Percentiles rank a stretch among this genome's conserved stretches.
phyloP scores from a whole-genome alignment of 2,888 invertebrate genomes.

The Acrobeloides nanus region DNA sequence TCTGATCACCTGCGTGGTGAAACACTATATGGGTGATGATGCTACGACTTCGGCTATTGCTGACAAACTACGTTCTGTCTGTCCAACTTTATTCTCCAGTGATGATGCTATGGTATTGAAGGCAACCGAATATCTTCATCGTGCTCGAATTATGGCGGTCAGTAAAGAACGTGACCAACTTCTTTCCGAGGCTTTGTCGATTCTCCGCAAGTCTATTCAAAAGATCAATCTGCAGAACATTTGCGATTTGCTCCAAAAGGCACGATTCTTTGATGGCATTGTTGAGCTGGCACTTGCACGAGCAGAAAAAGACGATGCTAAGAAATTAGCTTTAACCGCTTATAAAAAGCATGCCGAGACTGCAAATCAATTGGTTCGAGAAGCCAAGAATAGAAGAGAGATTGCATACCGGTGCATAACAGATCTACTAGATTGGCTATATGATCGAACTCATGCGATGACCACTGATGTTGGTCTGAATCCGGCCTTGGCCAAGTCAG shows the following conservation, averaged over 20 bases:
- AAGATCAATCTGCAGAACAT: constrained; percentile 32
- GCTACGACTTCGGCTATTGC: constrained; percentile 88
- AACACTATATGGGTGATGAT: constrained; percentile 83
- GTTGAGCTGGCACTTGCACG: constrained; percentile 78
- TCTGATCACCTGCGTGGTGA: constrained; percentile 76
- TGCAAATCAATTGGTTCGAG: constrained; percentile 6
- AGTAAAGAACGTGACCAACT: constrained; percentile 18
- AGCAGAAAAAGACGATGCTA: constrained; percentile 79
- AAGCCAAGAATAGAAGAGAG: constrained; percentile 1
- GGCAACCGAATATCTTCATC: constrained; percentile 42
- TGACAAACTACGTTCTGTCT: constrained; percentile 74
- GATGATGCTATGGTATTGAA: constrained; percentile 94
- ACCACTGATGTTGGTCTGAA: constrained; percentile 8
- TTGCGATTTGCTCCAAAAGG: constrained; percentile 22
- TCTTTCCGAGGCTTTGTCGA: constrained; percentile 27
- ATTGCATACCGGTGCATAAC: constrained; percentile 71
- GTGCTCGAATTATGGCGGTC: constrained; percentile 16
- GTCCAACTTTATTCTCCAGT: constrained; percentile 82
- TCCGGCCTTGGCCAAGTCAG: constrained; percentile 14
- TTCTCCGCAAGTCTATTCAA: constrained; percentile 35
- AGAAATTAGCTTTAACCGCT: constrained; percentile 76
- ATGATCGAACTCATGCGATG: constrained; percentile 34
- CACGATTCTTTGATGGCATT: no score
- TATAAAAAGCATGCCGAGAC: not conserved
- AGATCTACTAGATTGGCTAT: constrained; percentile 60